Base-by-base conservation (phyloP, 2,113 vertebrate species). In the Malurus cyaneus region DNA sequence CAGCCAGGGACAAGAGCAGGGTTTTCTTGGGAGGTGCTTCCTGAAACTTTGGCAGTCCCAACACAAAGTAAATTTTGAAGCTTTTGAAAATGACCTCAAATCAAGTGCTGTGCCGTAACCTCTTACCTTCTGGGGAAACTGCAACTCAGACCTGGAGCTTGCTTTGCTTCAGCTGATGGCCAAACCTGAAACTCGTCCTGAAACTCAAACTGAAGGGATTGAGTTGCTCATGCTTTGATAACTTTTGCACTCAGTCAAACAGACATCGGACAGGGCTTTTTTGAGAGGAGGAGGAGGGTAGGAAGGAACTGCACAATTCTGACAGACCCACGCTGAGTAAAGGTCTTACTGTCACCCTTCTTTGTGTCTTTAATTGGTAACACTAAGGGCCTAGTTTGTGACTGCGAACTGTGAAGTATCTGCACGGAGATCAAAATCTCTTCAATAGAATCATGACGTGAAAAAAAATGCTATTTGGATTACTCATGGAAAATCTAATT, bases 401-500 rank as follows among this genome's bases (percentile, higher is more conserved):
- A 72, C 49, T 80, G 23, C 19, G 44, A 94, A 71, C 76, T 91
- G 73, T 88, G 53, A 46, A 85, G 32, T 62, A 66, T 92, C 42
- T 92, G 41, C 20, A 41, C 12, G 42, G 67, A 93, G 84, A 94
- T 89, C 80, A 93, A 86, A 80, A 89, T 91, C 62, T 94, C 64
- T 53, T 57, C 67, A 80, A 70, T 80, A 61, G 66, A 92, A 52
- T 53, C 31, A 66, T 88, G 74, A 92, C 1, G 3, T 88, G 50
- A 88, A 93, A 88, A 86, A 94, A 89, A 65, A 53, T 88, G 41
- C 31, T 80, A 25, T 83, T 71, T 67, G 56, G 54, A 19, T 91
- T 89, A 78, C 74, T 97, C 65, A 93, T 95, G 93, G 93, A 94
- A 95, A 94, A 88, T 94, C 89, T 94, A 94, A 96, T 92, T 95